Percentiles rank a stretch among this genome's conserved stretches.
phyloP scores from a whole-genome alignment of 2,113 vertebrate genomes.

The Enhydra lutris region DNA sequence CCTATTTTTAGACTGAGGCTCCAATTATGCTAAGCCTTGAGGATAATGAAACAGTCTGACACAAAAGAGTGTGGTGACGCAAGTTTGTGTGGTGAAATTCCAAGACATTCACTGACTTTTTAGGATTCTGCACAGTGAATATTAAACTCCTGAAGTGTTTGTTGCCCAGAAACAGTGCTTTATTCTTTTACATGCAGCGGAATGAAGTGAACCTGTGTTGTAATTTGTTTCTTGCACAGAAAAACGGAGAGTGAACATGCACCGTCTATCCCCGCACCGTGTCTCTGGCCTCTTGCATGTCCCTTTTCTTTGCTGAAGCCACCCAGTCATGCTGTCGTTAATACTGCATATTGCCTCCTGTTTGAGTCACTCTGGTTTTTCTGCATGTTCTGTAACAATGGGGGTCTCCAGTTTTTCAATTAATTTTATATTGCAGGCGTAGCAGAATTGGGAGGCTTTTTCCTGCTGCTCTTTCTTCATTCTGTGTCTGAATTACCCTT shows the following conservation, averaged over 20 bases:
- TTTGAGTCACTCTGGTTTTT: conserved; percentile 45
- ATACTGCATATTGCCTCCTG: neutral
- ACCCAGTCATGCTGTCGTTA: conserved; percentile 30
- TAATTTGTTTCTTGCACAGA: conserved; percentile 63
- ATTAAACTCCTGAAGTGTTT: conserved; percentile 76
- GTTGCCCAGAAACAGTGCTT: conserved; percentile 75
- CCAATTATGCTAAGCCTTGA: conserved; percentile 73
- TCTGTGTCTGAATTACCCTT: conserved; percentile 40
- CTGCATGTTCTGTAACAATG: conserved; percentile 16
- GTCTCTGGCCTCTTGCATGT: conserved; percentile 52
- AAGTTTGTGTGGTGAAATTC: conserved; percentile 77
- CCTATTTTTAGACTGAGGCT: conserved; percentile 74
- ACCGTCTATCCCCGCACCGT: conserved; percentile 26
- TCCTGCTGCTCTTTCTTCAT: neutral
- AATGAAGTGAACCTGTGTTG: conserved; percentile 74
- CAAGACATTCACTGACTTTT: conserved; percentile 76
- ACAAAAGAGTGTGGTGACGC: conserved; percentile 75
- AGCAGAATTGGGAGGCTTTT: conserved; percentile 16
- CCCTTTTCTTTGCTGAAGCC: conserved; percentile 38
- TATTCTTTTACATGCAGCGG: conserved; percentile 64
- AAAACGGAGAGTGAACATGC: conserved; percentile 50
- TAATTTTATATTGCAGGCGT: conserved; percentile 47
- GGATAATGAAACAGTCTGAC: conserved; percentile 76
- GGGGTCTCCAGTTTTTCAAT: conserved; percentile 30
- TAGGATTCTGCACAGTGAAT: conserved; percentile 75